These are phyloP conservation scores for Portunus trituberculatus DNA, from an alignment of 1,140 invertebrate species.

Conservation along the genomic window DNA sequence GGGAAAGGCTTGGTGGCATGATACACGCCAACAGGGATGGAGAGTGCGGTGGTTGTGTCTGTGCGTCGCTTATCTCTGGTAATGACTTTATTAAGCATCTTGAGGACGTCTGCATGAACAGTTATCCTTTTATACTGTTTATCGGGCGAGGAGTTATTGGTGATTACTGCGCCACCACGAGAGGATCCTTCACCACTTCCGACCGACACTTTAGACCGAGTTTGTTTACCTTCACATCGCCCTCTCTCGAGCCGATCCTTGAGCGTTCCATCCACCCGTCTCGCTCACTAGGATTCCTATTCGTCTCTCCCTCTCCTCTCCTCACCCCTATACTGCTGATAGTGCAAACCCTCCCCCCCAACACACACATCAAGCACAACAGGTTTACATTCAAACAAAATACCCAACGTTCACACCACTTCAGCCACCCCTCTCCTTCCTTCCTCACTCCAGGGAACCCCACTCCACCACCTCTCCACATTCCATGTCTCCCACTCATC, in stretches of 20 bases:
- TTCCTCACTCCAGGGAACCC: neutral
- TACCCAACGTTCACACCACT: neutral
- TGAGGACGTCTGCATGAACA: neutral
- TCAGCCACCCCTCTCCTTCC: neutral
- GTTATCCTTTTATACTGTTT: neutral
- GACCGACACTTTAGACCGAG: neutral
- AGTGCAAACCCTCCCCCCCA: too few species aligned
- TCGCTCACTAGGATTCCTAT: too few species aligned
- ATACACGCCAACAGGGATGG: neutral
- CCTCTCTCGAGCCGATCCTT: neutral
- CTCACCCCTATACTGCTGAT: too few species aligned
- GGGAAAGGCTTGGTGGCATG: neutral
- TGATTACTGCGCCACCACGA: neutral
- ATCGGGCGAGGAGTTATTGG: neutral
- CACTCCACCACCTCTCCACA: neutral
- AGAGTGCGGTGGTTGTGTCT: neutral
- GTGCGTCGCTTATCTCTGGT: neutral
- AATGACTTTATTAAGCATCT: constrained; percentile 2
- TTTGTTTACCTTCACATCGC: constrained; percentile 2
- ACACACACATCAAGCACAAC: neutral
- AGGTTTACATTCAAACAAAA: neutral
- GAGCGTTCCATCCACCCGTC: neutral
- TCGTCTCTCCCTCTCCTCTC: too few species aligned
- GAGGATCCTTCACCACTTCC: neutral
- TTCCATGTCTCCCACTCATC: neutral